These are phyloP conservation scores for Trichoplax adhaerens DNA, from an alignment of 37 sponge, comb jelly and placozoan genomes.

Conservation along the genomic window DNA sequence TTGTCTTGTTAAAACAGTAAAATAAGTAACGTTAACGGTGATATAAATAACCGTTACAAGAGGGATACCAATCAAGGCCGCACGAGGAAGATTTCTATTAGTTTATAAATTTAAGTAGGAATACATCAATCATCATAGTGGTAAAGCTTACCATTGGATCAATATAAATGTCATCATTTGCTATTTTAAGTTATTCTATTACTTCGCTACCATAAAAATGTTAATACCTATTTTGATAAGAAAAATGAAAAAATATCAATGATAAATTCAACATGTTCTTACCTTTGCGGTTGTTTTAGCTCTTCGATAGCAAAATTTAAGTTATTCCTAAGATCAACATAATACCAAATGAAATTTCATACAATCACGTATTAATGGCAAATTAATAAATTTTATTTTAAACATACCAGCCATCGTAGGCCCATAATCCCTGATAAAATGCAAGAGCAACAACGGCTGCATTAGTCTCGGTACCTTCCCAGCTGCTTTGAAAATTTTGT, in stretches of 20 bases:
- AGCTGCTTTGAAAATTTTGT: too few species aligned
- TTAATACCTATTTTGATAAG: too few species aligned
- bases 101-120: too few species aligned
- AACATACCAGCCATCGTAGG: slow-evolving; percentile 72
- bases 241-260: too few species aligned
- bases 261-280: neutral
- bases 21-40: slow-evolving; percentile 47
- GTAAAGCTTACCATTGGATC: too few species aligned
- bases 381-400: too few species aligned
- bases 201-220: too few species aligned
- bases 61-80: slow-evolving; percentile 26
- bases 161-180: too few species aligned
- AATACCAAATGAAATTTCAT: too few species aligned
- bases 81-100: slow-evolving; percentile 3
- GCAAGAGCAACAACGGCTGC: slow-evolving; percentile 25
- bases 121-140: too few species aligned
- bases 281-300: slow-evolving; percentile 21
- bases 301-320: slow-evolving; percentile 34
- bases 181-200: too few species aligned
- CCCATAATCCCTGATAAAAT: slow-evolving; percentile 47
- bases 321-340: slow-evolving; percentile 14
- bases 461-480: neutral
- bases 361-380: too few species aligned
- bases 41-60: slow-evolving; percentile 38
- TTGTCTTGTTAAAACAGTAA: slow-evolving; percentile 30